A percentile compares a stretch with the other conserved stretches of the same genome.
These are phyloP conservation scores for Typhlomys cinereus DNA, from an alignment of 2,113 vertebrate genomes.

Conservation along the genomic window DNA sequence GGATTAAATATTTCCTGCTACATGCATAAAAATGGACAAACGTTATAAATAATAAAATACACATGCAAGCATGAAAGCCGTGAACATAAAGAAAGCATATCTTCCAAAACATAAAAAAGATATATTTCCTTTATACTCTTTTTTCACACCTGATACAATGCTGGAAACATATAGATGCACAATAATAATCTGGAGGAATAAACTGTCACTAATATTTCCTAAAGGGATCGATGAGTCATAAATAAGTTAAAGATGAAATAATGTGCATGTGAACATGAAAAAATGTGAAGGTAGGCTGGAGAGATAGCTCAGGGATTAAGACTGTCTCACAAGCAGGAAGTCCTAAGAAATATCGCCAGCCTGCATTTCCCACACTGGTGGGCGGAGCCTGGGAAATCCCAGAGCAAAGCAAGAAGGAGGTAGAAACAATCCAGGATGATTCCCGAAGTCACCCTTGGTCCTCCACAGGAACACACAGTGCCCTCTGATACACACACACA, in stretches of 20 bases:
- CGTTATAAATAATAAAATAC: conserved; percentile 18
- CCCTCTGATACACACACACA: no score
- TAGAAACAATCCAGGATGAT: no score
- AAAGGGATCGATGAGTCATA: not conserved
- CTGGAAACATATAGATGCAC: not conserved
- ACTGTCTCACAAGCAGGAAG: no score
- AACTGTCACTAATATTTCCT: not conserved
- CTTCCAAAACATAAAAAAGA: not conserved
- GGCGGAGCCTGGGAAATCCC: no score
- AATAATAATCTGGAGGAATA: not conserved
- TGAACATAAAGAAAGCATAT: not conserved
- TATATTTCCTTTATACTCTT: not conserved
- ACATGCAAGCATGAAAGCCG: not conserved
- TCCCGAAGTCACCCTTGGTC: no score
- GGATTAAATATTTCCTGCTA: conserved; percentile 2
- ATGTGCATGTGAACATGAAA: not conserved
- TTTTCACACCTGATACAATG: not conserved
- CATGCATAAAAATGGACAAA: not conserved
- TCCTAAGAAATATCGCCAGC: no score
- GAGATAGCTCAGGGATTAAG: no score
- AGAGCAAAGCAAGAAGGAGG: no score
- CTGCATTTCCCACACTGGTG: no score
- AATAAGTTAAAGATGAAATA: not conserved
- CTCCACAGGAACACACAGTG: no score
- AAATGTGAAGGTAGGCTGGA: no score